Conservation (phyloP, 2,888 invertebrate species). For the Agrochola lychnidis region DNA sequence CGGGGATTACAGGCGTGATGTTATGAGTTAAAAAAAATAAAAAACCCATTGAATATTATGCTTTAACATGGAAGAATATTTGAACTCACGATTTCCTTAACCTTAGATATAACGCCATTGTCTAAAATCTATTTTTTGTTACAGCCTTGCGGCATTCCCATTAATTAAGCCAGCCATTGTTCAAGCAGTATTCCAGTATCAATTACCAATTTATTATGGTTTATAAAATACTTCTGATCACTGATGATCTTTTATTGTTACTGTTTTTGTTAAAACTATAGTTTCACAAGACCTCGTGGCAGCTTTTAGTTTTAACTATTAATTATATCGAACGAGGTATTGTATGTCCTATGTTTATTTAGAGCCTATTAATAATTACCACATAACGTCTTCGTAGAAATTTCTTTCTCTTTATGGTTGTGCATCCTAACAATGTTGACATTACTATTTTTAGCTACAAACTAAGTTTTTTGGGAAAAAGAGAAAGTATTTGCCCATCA, state of each 20-base stretch:
- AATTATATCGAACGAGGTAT: slow-evolving; percentile 28
- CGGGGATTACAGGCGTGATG: too few species aligned
- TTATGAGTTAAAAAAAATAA: too few species aligned
- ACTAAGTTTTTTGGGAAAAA: not conserved
- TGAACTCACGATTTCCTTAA: slow-evolving; percentile 37
- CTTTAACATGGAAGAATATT: not conserved
- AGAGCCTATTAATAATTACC: not conserved
- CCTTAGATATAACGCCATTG: slow-evolving; percentile 20
- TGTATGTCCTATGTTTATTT: slow-evolving; percentile 20
- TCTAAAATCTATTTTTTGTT: slow-evolving; percentile 45
- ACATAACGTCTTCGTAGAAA: not conserved
- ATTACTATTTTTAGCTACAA: slow-evolving; percentile 12
- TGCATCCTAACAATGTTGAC: slow-evolving; percentile 2
- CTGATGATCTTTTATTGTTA: slow-evolving; percentile 65
- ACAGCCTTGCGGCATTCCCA: slow-evolving; percentile 64
- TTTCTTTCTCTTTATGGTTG: not conserved
- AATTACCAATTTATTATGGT: slow-evolving; percentile 76
- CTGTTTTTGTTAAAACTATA: slow-evolving; percentile 44
- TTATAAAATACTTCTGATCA: slow-evolving; percentile 65
- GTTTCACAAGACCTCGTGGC: slow-evolving; percentile 8
- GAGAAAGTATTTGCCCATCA: not conserved
- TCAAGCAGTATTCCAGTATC: slow-evolving; percentile 63
- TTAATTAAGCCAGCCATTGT: slow-evolving; percentile 70
- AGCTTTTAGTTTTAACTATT: slow-evolving; percentile 37
- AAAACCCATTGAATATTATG: not conserved